Base-by-base conservation (phyloP, 2,113 vertebrate species). In the Platysteira castanea region DNA sequence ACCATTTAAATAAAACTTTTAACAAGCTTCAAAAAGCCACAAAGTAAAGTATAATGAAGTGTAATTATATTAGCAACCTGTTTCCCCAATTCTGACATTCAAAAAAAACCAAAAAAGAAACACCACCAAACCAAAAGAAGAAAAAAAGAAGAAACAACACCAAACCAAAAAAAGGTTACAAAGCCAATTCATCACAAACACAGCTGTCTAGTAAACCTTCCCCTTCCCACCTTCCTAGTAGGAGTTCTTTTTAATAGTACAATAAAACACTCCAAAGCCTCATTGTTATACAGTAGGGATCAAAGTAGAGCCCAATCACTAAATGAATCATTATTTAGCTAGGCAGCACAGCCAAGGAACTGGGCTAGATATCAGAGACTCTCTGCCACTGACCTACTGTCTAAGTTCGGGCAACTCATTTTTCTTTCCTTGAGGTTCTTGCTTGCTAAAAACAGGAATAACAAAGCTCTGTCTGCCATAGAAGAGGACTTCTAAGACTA, bases 251-350 rank as follows among this genome's bases (percentile, higher is more conserved):
- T 93, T 95, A 97, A 97, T 49, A 97, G 95, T 89, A 95, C 84
- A 96, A 94, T 95, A 97, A 96, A 96, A 86, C 84, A 88, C 85
- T 95, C 96, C 90, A 96, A 90, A 95, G 94, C 82, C 52, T 96
- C 88, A 88, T 15, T 96, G 95, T 77, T 65, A 64, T 65, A 94
- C 35, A 94, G 82, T 73, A 53, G 52, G 80, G 83, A 90, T 96
- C 92, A 81, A 95, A 95, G 79, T 78, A 90, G 79, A 95, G 91
- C 89, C 87, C 91, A 94, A 94, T 95, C 95, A 49, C 80, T 81
- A 95, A 93, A 90, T 90, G 77, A 96, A 96, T 94, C 87, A 75
- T 46, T 97, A 97, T 89, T 97, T 96, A 96, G 71, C 63, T 14
- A 47, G 22, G 82, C 75, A 90, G 68, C 64, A 67, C 19, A 74